A percentile compares a stretch with the other conserved stretches of the same genome.
phyloP scores from a whole-genome alignment of 2,113 vertebrate genomes.

The Lucifuga dentata region DNA sequence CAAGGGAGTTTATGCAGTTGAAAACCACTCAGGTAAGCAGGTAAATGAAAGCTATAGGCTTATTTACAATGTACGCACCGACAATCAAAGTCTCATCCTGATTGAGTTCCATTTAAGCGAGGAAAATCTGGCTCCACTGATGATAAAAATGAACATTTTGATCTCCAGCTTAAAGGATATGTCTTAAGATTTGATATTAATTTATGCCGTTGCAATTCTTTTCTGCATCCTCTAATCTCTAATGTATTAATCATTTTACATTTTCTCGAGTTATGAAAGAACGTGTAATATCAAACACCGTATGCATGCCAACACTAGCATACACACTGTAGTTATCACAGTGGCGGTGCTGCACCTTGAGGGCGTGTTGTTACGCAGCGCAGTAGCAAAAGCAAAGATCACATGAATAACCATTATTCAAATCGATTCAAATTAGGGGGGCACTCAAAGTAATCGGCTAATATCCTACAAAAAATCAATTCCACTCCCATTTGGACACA shows the following conservation, averaged over 20 bases:
- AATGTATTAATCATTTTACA: conserved; percentile 60
- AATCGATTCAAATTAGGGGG: conserved; percentile 83
- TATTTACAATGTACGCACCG: conserved; percentile 36
- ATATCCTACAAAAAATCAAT: conserved; percentile 86
- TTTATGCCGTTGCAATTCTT: conserved; percentile 42
- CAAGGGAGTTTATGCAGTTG: conserved; percentile 34
- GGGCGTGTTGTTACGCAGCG: conserved; percentile 65
- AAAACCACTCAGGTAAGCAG: conserved; percentile 7
- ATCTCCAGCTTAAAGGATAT: conserved; percentile 36
- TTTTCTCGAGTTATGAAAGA: conserved; percentile 55
- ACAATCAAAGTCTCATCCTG: conserved; percentile 25
- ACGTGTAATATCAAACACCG: conserved; percentile 45
- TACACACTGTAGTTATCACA: conserved; percentile 63
- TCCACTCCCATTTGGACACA: conserved; percentile 83
- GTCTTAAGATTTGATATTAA: conserved; percentile 50
- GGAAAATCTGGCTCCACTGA: conserved; percentile 15
- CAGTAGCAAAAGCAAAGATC: conserved; percentile 79
- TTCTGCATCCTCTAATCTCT: conserved; percentile 33
- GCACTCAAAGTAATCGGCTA: conserved; percentile 85
- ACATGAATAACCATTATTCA: conserved; percentile 86
- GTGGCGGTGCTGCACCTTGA: conserved; percentile 67
- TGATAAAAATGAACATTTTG: conserved; percentile 36
- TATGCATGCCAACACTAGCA: conserved; percentile 46
- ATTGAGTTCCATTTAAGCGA: not conserved
- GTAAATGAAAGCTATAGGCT: conserved; percentile 68